Evolutionary conservation across 2,888 invertebrate species (phyloP).

Genomic region (Hofmannophila pseudospretella): DNA sequence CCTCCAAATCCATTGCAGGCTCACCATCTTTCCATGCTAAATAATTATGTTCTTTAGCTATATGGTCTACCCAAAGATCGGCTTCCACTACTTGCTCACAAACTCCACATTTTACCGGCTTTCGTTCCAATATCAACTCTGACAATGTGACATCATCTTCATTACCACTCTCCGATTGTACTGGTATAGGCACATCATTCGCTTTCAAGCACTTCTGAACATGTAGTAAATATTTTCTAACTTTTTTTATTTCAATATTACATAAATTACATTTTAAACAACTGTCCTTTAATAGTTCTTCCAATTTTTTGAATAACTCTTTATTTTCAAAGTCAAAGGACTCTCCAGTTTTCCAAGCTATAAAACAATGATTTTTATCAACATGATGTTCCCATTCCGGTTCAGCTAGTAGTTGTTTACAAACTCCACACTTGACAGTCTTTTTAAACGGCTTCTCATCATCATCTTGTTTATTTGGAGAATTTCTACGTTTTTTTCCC

Average conservation of each 20-base stretch:
- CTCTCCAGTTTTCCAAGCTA: slow-evolving; percentile 42
- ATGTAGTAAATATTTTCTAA: slow-evolving; percentile 30
- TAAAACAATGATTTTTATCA: slow-evolving; percentile 28
- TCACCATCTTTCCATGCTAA: slow-evolving; percentile 42
- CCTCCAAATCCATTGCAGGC: slow-evolving; percentile 38
- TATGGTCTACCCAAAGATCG: slow-evolving; percentile 25
- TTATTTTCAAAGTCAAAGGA: slow-evolving; percentile 36
- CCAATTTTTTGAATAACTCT: slow-evolving; percentile 26
- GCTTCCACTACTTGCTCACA: slow-evolving; percentile 17
- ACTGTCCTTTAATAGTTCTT: slow-evolving; percentile 20
- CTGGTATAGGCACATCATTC: slow-evolving; percentile 25
- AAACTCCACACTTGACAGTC: slow-evolving; percentile 36
- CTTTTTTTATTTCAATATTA: slow-evolving; percentile 19
- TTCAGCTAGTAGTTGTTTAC: slow-evolving; percentile 24
- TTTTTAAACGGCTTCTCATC: neutral
- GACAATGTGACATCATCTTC: neutral
- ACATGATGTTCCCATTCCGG: slow-evolving; percentile 39
- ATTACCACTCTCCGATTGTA: neutral
- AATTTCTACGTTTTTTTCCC: neutral
- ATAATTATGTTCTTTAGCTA: slow-evolving; percentile 31
- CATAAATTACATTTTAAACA: slow-evolving; percentile 37
- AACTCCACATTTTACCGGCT: slow-evolving; percentile 25
- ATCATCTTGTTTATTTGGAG: neutral
- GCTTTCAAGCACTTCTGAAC: slow-evolving; percentile 29
- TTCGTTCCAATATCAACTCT: slow-evolving; percentile 19